These are phyloP conservation scores for Bombyx mandarina DNA, from an alignment of 1,140 invertebrate species.

Conservation along the genomic window DNA sequence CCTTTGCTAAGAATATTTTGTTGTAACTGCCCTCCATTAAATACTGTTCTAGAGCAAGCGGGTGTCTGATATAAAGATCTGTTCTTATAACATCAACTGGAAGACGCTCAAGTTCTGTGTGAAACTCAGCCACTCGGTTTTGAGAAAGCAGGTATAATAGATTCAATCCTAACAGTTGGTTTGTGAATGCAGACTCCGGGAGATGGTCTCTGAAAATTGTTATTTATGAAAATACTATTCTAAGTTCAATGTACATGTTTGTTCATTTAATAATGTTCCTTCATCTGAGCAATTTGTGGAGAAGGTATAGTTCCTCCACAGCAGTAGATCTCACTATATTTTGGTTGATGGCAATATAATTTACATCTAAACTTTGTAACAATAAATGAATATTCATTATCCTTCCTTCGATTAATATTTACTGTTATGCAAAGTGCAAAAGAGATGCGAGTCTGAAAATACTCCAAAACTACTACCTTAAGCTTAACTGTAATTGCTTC, in stretches of 20 bases:
- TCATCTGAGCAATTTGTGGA: no score
- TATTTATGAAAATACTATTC: neutral
- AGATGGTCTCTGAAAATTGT: conserved; percentile 76
- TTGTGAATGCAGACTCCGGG: conserved; percentile 94
- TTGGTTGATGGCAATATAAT: no score
- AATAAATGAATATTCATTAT: no score
- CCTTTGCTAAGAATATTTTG: conserved; percentile 81
- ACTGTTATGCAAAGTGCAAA: no score
- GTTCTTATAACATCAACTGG: conserved; percentile 92
- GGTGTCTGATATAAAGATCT: conserved; percentile 96
- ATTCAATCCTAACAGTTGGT: conserved; percentile 95
- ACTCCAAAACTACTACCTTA: neutral
- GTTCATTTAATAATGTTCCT: no score
- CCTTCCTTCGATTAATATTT: no score
- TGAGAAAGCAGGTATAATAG: conserved; percentile 95
- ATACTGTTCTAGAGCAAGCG: conserved; percentile 96
- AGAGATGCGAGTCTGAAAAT: neutral
- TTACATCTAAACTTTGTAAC: no score
- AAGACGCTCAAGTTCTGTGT: conserved; percentile 97
- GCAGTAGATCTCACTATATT: no score
- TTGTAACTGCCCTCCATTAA: conserved; percentile 99
- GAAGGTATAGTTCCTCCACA: no score
- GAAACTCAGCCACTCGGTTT: conserved; percentile 98
- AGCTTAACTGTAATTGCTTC: no score
- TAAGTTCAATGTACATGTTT: neutral